Conservation (phyloP, 2,113 vertebrate genomes). For the Oxyruncus cristatus region DNA sequence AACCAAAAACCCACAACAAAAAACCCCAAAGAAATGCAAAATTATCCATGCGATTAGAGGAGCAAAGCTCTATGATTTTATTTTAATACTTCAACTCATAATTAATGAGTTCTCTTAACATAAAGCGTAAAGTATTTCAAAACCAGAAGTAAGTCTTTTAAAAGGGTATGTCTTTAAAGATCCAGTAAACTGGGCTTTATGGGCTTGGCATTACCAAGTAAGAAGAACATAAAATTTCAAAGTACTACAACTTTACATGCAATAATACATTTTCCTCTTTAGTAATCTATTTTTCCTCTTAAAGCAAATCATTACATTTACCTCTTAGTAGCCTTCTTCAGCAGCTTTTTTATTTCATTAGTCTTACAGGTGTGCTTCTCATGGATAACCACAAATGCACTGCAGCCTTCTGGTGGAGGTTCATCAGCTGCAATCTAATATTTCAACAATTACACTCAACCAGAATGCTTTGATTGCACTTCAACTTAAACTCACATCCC, state of each 20-base stretch:
- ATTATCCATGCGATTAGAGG: not conserved
- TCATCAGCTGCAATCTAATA: constrained; percentile 92
- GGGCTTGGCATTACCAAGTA: not conserved
- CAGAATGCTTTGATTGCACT: constrained; percentile 61
- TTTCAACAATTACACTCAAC: constrained; percentile 71
- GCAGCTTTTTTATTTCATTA: constrained; percentile 90
- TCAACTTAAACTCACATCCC: constrained; percentile 31
- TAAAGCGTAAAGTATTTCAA: not conserved
- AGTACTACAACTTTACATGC: not conserved
- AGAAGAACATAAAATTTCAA: not conserved
- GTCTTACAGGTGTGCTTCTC: constrained; percentile 86
- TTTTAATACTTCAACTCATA: not conserved
- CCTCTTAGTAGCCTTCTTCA: constrained; percentile 90
- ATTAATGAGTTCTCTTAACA: not conserved
- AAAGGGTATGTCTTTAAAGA: not conserved
- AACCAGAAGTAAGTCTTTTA: not conserved
- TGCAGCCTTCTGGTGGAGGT: constrained; percentile 86
- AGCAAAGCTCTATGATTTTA: not conserved
- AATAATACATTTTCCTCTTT: not conserved
- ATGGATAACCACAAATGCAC: constrained; percentile 90
- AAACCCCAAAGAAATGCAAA: not conserved
- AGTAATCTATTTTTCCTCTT: not conserved
- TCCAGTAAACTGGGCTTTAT: not conserved
- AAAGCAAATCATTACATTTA: constrained; percentile 63
- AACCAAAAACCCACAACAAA: not conserved